Conservation (phyloP, 2,888 invertebrate species). For the Papilio gigon region DNA sequence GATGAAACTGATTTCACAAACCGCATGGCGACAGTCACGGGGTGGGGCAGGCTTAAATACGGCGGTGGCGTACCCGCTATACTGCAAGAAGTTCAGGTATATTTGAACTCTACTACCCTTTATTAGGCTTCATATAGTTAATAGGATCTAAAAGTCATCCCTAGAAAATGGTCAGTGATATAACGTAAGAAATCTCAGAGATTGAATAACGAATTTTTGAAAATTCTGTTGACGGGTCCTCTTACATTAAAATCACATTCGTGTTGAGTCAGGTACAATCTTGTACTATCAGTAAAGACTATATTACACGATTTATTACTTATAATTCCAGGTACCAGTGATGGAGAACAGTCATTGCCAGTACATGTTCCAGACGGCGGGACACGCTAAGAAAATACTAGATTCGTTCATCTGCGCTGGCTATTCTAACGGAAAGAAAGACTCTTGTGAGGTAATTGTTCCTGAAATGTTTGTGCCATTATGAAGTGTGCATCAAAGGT, state of each 20-base stretch:
- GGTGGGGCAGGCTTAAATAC: conserved; percentile 95
- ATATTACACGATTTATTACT: not conserved
- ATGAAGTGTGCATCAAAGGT: too few relatives aligned
- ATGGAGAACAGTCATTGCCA: conserved; percentile 96
- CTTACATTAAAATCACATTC: too few relatives aligned
- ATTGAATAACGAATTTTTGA: too few relatives aligned
- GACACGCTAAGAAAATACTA: conserved; percentile 92
- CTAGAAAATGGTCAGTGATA: too few relatives aligned
- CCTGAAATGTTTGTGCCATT: not conserved
- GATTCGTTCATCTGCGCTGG: conserved; percentile 95
- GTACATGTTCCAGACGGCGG: conserved; percentile 96
- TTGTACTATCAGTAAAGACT: not conserved
- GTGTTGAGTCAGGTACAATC: not conserved
- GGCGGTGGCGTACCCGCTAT: conserved; percentile 95
- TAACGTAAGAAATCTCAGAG: too few relatives aligned
- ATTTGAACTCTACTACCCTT: not conserved
- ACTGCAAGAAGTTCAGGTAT: conserved; percentile 92
- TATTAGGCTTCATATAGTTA: too few relatives aligned
- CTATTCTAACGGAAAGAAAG: conserved; percentile 94
- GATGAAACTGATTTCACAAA: conserved; percentile 91
- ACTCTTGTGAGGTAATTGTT: conserved; percentile 92
- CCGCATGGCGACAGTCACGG: conserved; percentile 93
- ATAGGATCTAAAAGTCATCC: too few relatives aligned
- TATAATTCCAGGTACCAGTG: conserved; percentile 87
- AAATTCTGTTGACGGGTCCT: too few relatives aligned